Evolutionary conservation across 2,797 vertebrate species (phyloP).

Genomic region (Tympanoctomys barrerae): DNA sequence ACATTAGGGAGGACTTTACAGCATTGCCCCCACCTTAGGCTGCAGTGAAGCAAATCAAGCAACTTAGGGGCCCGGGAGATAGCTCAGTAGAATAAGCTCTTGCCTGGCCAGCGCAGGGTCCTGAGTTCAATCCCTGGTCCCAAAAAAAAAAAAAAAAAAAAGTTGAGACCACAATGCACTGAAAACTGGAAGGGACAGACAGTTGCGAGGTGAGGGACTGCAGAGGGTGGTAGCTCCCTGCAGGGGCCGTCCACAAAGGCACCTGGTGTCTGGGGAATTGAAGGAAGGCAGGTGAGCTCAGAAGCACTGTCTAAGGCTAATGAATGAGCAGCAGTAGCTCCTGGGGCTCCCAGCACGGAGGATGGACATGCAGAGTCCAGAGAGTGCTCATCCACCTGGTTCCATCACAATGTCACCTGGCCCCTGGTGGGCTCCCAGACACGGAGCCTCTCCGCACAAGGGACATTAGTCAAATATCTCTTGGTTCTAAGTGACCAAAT

Average conservation of each 20-base stretch:
- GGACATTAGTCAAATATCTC: neutral
- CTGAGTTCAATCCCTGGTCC: too few species aligned
- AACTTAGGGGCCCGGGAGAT: too few species aligned
- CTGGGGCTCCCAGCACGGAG: neutral
- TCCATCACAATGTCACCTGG: neutral
- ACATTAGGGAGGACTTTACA: neutral
- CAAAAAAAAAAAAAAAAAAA: too few species aligned
- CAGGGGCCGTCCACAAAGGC: neutral
- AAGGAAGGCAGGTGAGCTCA: neutral
- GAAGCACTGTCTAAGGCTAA: neutral
- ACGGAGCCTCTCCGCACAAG: neutral
- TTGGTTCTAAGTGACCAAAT: neutral
- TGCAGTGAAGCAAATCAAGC: neutral
- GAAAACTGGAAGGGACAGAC: neutral
- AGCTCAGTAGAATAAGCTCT: too few species aligned
- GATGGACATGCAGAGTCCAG: neutral
- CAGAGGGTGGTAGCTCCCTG: too few species aligned
- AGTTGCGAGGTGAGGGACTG: accelerated
- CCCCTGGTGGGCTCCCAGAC: neutral
- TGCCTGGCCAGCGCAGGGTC: too few species aligned
- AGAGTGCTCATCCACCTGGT: neutral
- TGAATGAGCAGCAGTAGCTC: neutral
- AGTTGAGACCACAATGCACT: neutral
- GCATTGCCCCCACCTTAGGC: neutral
- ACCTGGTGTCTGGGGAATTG: neutral